Evolutionary conservation across 2,113 vertebrate genomes (phyloP), one percentile per base, ranked within the genome.

Genomic region (Cyprinodon tularosa): DNA sequence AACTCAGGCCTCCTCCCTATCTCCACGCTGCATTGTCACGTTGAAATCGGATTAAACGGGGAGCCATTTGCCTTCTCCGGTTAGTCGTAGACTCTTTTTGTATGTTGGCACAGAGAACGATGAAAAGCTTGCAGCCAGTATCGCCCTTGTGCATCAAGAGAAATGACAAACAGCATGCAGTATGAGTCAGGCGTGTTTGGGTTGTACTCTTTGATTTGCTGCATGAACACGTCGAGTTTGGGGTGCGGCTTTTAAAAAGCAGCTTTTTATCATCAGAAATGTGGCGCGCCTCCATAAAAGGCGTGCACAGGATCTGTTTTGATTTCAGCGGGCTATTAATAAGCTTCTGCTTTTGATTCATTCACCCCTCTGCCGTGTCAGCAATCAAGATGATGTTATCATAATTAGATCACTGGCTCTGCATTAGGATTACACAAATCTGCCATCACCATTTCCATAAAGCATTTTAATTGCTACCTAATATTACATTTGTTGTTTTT

Each of bases 331-430:
- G 72, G 59, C 82, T 68, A 81, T 88, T 90, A 90, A 92, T 94
- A 88, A 90, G 87, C 47, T 78, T 88, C 84, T 70, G 66, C 44
- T 60, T 50, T 64, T 74, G 22, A 68, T 65, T 74, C 44, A n/a
- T 69, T 82, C 80, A 68, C 48, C 72, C 78, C 15, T 79, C 67
- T 83, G 88, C 91, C 70, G 88, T 91, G 91, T 91, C 90, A 79
- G 84, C 85, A 92, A 92, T 93, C 87, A 92, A 82, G 76, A 71
- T 65, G 85, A 92, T 91, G 90, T 91, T 85, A 92, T 93, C 93
- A 92, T 93, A 93, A 94, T 93, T 92, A 91, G 89, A 93, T 93
- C 88, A 90, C 84, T 86, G 89, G 88, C 71, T 59, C 71, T 74
- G 83, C 84, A 72, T 81, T 75, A 75, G 76, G 71, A 88, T 88